These are phyloP conservation scores for Eptesicus fuscus DNA, from an alignment of 2,113 vertebrate genomes.

Conservation along the genomic window DNA sequence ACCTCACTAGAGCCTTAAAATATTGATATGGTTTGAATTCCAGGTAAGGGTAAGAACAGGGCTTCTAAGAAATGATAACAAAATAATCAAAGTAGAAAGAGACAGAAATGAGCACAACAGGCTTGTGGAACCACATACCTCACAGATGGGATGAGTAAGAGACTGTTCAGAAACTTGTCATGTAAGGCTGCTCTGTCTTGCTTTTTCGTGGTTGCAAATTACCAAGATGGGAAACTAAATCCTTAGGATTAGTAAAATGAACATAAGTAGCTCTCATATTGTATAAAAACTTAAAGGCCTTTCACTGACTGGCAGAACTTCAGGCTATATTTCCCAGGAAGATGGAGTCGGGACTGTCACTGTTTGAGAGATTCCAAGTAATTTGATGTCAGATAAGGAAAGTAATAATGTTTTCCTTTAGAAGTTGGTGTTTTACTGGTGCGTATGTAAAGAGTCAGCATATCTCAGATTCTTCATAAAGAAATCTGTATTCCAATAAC, in stretches of 20 bases:
- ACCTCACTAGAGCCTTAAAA: not conserved
- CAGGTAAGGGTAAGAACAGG: not conserved
- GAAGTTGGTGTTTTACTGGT: not conserved
- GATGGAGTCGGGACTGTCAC: not conserved
- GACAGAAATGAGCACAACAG: not conserved
- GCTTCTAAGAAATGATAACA: not conserved
- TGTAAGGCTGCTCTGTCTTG: not conserved
- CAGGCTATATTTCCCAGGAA: not conserved
- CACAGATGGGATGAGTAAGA: not conserved
- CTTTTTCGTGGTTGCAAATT: not conserved
- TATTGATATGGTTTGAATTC: not conserved
- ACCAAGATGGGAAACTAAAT: not conserved
- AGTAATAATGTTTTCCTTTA: not conserved
- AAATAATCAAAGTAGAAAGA: not conserved
- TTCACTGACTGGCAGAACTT: not conserved
- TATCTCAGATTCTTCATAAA: conserved; percentile 26
- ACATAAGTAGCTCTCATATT: not conserved
- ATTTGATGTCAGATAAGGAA: not conserved
- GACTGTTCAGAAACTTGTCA: not conserved
- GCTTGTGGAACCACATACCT: not conserved
- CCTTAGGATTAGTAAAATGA: not conserved
- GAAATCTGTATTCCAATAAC: not conserved
- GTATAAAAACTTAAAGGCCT: not conserved
- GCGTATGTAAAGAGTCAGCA: not conserved
- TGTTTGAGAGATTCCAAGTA: not conserved